These are phyloP conservation scores for Cygnus olor DNA, from an alignment of 2,797 vertebrate genomes.

Conservation along the genomic window DNA sequence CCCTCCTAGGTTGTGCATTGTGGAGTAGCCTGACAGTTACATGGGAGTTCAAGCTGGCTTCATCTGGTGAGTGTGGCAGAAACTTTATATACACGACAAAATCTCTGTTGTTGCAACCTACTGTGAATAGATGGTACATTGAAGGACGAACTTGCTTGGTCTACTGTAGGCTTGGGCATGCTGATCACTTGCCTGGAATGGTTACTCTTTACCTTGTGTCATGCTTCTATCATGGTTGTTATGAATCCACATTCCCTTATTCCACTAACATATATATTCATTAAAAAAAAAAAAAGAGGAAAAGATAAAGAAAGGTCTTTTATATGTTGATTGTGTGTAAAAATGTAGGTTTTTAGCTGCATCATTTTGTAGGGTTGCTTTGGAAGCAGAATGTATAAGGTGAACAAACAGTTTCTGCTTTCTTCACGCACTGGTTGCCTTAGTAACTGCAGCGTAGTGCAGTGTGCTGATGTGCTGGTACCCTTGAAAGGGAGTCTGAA, in stretches of 20 bases:
- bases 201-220: neutral
- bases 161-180: neutral
- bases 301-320: neutral
- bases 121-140: neutral
- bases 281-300: neutral
- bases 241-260: neutral
- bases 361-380: neutral
- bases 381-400: neutral
- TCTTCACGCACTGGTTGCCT: conserved; percentile 21
- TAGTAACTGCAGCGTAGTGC: conserved; percentile 9
- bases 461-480: neutral
- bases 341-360: neutral
- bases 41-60: neutral
- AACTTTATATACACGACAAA: neutral
- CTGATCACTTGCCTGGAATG: neutral
- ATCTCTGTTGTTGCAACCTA: neutral
- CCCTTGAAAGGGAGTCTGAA: neutral
- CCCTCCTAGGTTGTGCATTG: neutral
- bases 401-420: neutral
- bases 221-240: neutral
- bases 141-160: neutral
- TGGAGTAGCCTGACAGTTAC: fast-evolving
- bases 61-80: neutral
- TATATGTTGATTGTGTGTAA: neutral
- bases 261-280: neutral